Evolutionary conservation across 2,888 invertebrate genomes (phyloP).

Genomic region (Brachyptera putata): DNA sequence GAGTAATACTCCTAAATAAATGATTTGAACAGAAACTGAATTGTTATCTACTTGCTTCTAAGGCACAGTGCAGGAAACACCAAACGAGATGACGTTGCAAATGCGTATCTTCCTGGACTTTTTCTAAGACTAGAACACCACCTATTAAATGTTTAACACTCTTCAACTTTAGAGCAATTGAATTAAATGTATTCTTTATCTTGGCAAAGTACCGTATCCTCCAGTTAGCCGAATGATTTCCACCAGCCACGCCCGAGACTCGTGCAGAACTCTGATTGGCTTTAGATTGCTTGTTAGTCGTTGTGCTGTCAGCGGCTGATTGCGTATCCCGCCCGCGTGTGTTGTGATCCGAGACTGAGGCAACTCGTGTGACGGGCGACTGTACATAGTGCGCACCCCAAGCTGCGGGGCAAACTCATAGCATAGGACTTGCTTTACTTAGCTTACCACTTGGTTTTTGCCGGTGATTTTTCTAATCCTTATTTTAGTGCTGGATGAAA

Average conservation of each 20-base stretch:
- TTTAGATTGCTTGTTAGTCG: too few species aligned
- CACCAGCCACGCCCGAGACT: too few species aligned
- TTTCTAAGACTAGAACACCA: constrained; percentile 21
- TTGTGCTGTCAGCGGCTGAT: too few species aligned
- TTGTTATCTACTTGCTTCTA: constrained; percentile 10
- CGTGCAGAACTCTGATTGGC: too few species aligned
- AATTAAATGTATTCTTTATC: not conserved
- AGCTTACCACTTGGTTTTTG: not conserved
- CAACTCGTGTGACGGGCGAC: not conserved
- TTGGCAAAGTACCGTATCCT: not conserved
- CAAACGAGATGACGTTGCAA: constrained; percentile 13
- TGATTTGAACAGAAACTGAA: constrained; percentile 14
- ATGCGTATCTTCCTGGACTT: constrained; percentile 15
- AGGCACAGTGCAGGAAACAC: constrained; percentile 20
- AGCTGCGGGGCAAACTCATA: not conserved
- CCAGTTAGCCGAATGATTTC: not conserved
- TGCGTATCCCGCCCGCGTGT: too few species aligned
- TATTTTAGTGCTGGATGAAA: not conserved
- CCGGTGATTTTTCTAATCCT: constrained; percentile 16
- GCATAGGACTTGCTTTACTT: constrained; percentile 13
- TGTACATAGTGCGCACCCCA: constrained; percentile 17
- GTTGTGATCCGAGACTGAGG: not conserved
- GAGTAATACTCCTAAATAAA: not conserved
- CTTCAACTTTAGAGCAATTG: constrained; percentile 5
- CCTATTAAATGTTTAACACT: constrained; percentile 15